Conservation (phyloP, 2,113 vertebrate species). For the Sebastes schlegelii region DNA sequence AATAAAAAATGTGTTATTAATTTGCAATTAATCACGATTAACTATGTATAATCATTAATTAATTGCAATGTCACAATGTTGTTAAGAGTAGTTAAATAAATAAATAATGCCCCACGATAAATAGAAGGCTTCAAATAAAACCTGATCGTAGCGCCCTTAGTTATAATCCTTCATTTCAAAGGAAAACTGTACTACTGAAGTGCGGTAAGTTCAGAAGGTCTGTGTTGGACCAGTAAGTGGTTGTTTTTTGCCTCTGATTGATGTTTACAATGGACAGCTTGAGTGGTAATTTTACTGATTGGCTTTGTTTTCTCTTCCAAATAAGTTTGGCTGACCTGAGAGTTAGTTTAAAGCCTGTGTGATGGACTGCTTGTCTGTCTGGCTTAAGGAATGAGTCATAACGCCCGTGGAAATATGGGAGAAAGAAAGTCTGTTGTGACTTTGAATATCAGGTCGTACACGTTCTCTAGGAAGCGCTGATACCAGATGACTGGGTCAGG, state of each 20-base stretch:
- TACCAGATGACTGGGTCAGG: constrained; percentile 58
- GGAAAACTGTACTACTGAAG: neutral
- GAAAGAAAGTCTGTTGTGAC: constrained; percentile 21
- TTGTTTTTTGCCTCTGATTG: neutral
- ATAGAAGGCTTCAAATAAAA: too few species aligned
- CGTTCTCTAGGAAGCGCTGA: constrained; percentile 20
- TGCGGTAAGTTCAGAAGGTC: neutral
- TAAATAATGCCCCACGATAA: too few species aligned
- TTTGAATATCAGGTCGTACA: constrained; percentile 20
- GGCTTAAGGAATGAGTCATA: neutral
- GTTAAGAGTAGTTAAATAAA: too few species aligned
- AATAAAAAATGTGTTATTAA: too few species aligned
- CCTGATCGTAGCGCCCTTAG: neutral
- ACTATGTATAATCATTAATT: too few species aligned
- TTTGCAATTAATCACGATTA: too few species aligned
- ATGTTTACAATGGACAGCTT: neutral
- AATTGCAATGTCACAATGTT: too few species aligned
- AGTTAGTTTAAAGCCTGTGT: neutral
- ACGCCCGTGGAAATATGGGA: neutral
- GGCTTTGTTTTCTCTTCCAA: neutral
- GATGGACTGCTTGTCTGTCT: neutral
- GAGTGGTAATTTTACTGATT: neutral
- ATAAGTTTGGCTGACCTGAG: neutral
- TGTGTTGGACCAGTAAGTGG: neutral
- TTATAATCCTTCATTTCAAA: neutral